Conservation (phyloP, 1,140 invertebrate genomes). For the Drusus annulatus region DNA sequence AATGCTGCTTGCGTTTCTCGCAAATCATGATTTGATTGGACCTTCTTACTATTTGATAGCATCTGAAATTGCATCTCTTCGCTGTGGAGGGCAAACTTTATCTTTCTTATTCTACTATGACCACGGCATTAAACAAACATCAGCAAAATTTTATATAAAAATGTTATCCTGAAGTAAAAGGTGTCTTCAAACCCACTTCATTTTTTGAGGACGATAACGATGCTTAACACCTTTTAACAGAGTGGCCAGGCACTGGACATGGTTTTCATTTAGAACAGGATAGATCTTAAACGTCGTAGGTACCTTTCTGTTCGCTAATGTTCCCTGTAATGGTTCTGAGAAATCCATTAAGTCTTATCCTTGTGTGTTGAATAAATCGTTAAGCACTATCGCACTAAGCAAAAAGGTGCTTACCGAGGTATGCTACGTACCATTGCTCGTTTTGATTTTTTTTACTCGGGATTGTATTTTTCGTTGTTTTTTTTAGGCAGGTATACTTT, state of each 20-base stretch:
- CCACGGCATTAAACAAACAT: neutral
- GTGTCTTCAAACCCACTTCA: neutral
- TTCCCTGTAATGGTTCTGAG: constrained; percentile 27
- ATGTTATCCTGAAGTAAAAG: neutral
- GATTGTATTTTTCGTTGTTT: neutral
- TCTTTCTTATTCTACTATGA: constrained; percentile 4
- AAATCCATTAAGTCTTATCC: constrained; percentile 13
- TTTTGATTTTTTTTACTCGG: neutral
- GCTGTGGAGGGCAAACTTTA: too few relatives aligned
- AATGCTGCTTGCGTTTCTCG: neutral
- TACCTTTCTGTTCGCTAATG: constrained; percentile 26
- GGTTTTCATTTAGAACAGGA: neutral
- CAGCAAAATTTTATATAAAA: neutral
- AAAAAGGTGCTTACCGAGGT: too few relatives aligned
- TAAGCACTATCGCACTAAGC: neutral
- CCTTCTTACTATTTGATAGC: constrained; percentile 11
- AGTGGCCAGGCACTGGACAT: neutral
- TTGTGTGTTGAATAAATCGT: neutral
- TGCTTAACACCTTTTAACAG: neutral
- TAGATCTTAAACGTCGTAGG: neutral
- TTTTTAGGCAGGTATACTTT: neutral
- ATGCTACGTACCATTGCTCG: neutral
- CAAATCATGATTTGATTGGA: constrained; percentile 37
- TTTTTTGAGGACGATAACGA: neutral
- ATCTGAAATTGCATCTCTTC: constrained; percentile 24